phyloP scores from a whole-genome alignment of 2,113 vertebrate species.

The Sphyrna mokarran region DNA sequence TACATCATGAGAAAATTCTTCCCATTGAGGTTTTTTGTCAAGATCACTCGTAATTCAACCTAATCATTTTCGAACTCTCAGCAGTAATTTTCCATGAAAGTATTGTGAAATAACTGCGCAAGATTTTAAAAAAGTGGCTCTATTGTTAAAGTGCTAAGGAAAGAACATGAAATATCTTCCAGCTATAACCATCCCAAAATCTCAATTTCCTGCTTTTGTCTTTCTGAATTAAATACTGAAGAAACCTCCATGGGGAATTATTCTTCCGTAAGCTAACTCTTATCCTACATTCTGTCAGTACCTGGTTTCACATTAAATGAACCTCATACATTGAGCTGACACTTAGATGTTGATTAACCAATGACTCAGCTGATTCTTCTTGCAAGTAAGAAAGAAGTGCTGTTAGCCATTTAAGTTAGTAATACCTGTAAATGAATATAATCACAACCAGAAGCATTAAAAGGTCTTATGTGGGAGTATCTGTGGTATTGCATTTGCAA shows the following conservation, averaged over 20 bases:
- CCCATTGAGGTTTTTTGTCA: not conserved
- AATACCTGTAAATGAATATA: conserved; percentile 11
- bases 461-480: not conserved
- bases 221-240: conserved; percentile 14
- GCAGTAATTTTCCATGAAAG: not conserved
- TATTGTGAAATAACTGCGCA: not conserved
- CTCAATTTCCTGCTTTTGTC: not conserved
- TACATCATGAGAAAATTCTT: not conserved
- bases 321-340: conserved; percentile 9
- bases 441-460: not conserved
- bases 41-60: not conserved
- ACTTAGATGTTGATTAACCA: not conserved
- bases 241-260: not conserved
- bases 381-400: conserved; percentile 13
- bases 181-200: not conserved
- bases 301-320: conserved; percentile 5
- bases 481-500: conserved; percentile 28
- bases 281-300: not conserved
- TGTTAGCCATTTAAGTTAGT: not conserved
- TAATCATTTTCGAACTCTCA: not conserved
- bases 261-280: not conserved
- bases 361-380: conserved; percentile 8
- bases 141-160: not conserved
- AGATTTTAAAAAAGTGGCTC: not conserved
- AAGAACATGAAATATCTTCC: not conserved